Conservation (phyloP, 2,797 vertebrate species). For the Morus bassanus region DNA sequence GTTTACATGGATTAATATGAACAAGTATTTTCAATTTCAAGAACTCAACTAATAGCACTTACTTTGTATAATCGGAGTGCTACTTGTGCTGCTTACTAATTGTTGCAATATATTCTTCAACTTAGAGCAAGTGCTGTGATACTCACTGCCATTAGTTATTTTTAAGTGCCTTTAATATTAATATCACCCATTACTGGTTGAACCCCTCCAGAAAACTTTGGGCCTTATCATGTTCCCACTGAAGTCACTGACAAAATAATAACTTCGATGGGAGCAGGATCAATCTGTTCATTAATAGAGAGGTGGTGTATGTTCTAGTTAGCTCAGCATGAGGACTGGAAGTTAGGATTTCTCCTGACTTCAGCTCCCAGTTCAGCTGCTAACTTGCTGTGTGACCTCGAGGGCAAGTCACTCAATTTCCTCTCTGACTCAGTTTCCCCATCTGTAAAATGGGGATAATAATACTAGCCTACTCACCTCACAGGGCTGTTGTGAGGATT, state of each 20-base stretch:
- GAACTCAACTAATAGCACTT: neutral
- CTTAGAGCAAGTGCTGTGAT: neutral
- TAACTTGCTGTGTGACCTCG: neutral
- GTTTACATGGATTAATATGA: neutral
- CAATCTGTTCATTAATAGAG: neutral
- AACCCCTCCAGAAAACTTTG: conserved; percentile 24
- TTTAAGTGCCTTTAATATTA: neutral
- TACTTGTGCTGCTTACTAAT: conserved; percentile 14
- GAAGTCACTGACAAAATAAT: neutral
- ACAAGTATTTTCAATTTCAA: neutral
- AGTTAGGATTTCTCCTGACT: neutral
- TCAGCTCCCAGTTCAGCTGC: neutral
- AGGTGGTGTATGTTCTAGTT: neutral
- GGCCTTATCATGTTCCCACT: neutral
- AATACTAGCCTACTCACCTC: conserved; percentile 44
- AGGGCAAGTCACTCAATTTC: neutral
- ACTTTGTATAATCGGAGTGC: neutral
- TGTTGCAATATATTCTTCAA: neutral
- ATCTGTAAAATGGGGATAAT: conserved; percentile 64
- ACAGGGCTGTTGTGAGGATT: conserved; percentile 45
- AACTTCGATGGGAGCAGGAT: neutral
- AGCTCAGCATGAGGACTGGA: neutral
- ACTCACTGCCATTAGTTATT: neutral
- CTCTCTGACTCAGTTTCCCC: conserved; percentile 52
- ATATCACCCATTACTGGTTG: neutral